These are phyloP conservation scores for Platysteira castanea DNA, from an alignment of 2,113 vertebrate genomes.

Conservation along the genomic window DNA sequence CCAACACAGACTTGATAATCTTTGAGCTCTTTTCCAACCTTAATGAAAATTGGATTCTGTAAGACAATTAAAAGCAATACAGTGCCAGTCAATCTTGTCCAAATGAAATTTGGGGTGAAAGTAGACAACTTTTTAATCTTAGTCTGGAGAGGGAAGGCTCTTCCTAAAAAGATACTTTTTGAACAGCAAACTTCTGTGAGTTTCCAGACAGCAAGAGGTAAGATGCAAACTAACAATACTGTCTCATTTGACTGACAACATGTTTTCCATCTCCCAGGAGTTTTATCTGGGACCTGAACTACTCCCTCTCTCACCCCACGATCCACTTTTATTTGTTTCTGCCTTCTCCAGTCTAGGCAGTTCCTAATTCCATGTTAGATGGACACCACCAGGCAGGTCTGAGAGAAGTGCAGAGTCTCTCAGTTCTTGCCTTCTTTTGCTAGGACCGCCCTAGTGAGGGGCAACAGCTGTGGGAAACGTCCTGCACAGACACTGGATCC, in stretches of 20 bases:
- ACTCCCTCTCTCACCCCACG: not conserved
- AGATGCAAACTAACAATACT: not conserved
- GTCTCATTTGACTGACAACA: rapidly evolving
- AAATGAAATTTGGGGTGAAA: not conserved
- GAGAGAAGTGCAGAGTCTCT: not conserved
- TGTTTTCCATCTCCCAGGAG: not conserved
- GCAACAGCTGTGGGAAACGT: not conserved
- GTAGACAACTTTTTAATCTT: not conserved
- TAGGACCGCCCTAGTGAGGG: not conserved
- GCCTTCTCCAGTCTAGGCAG: not conserved
- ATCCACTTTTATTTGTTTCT: not conserved
- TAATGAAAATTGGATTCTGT: not conserved
- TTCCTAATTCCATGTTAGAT: not conserved
- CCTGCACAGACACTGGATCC: not conserved
- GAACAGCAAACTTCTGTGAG: not conserved
- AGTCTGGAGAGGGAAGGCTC: not conserved
- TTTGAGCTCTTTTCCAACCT: not conserved
- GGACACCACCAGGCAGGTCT: not conserved
- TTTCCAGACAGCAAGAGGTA: not conserved
- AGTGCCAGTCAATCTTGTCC: not conserved
- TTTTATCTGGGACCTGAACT: not conserved
- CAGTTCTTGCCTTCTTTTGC: not conserved
- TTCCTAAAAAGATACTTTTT: not conserved
- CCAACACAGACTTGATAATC: not conserved
- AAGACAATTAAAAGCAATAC: not conserved